Evolutionary conservation across 35 echinoderm and acorn worm genomes (phyloP).

Genomic region (Apostichopus japonicus): DNA sequence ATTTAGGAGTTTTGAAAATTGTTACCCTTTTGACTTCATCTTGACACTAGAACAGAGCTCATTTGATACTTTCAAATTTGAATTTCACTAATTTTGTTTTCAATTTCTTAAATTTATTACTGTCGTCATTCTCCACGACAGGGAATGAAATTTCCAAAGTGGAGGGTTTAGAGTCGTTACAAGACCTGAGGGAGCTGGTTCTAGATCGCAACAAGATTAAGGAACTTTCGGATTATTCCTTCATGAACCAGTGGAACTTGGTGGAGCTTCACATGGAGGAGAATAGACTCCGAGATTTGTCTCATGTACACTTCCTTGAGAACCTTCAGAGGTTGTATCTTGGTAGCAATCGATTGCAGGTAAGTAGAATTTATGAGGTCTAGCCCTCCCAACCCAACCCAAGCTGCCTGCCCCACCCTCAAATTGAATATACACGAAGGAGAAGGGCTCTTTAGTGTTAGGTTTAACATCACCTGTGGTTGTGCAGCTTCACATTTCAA

Average conservation of each 20-base stretch:
- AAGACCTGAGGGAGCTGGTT: constrained; percentile 94
- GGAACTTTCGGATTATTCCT: constrained; percentile 78
- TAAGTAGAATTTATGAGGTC: not conserved
- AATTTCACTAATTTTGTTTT: too few relatives aligned
- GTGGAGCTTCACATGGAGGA: constrained; percentile 99
- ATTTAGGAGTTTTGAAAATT: not conserved
- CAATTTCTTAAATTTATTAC: too few relatives aligned
- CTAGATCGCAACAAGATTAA: constrained; percentile 97
- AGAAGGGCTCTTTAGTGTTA: too few relatives aligned
- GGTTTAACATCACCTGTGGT: too few relatives aligned
- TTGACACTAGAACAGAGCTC: not conserved
- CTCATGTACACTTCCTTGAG: constrained; percentile 87
- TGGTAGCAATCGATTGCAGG: constrained; percentile 93
- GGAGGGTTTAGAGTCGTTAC: constrained; percentile 88
- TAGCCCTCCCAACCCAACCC: too few relatives aligned
- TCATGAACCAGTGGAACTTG: constrained; percentile 98
- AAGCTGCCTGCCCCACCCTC: too few relatives aligned
- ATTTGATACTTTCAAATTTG: not conserved
- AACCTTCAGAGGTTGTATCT: constrained; percentile 96
- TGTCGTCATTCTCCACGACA: not conserved
- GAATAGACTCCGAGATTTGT: constrained; percentile 87
- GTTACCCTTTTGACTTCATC: not conserved
- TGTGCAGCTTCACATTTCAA: too few relatives aligned
- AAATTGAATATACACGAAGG: too few relatives aligned
- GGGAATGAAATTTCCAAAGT: constrained; percentile 95